Evolutionary conservation across 2,113 vertebrate species (phyloP), one percentile per base, ranked within the genome.

Genomic region (Rhipidura dahli): DNA sequence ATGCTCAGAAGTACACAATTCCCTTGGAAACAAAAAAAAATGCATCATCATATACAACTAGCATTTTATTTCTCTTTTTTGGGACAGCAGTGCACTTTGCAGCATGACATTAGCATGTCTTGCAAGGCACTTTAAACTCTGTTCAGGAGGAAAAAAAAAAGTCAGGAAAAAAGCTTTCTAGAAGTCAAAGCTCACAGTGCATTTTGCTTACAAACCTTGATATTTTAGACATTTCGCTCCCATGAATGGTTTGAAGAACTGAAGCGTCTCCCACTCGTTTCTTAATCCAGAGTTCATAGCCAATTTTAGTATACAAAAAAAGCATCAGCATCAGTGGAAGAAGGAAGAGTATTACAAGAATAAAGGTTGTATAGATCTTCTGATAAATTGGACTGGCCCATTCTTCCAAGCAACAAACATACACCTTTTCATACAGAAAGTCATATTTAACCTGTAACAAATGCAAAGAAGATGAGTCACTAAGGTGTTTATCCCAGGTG

Each of bases 221-320:
- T 93, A 98, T 98, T 93, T 98, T 98, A 63, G 97, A 98, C 97
- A 98, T 97, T 94, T 98, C 97, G 3, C 89, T 97, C 33, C 98
- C 97, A 10, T 98, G 97, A 78, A 98, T 97, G 35, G 97, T 96
- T 71, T 83, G 96, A 75, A 98, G 97, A 94, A 97, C 96, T 1
- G 98, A 98, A 78, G 97, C 85, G 9, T 98, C 98, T 40, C 98
- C 98, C 16, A 98, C 97, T 93, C 97, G 93, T 90, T 97, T 98
- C 95, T 98, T 98, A 83, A 98, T 95, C 98, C 98, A 98, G n/a
- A 98, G 97, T 42, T 98, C 97, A 44, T 97, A 98, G 47, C 95
- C 95, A 24, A 98, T 97, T 83, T 97, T 98, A 63, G 96, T 95
- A 71, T 98, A 98, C n/a, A 98, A 83, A 27, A 93, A 60, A 15